Conservation (phyloP, 2,888 invertebrate genomes). For the Cepaea hortensis region DNA sequence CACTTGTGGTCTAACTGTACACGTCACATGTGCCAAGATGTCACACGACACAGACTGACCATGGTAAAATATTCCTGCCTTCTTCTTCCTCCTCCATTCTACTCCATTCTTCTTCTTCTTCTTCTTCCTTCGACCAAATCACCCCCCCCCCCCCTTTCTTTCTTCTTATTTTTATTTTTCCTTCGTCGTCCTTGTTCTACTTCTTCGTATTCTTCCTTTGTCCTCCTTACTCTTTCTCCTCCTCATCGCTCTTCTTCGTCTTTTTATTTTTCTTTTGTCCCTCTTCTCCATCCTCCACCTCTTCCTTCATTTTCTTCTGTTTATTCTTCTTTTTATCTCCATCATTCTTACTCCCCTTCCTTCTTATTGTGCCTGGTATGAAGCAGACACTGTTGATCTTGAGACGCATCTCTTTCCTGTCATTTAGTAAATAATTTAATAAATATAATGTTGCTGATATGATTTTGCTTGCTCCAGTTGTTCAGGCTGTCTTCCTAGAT, state of each 20-base stretch:
- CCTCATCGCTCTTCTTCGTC: neutral
- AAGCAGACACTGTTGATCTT: too few species aligned
- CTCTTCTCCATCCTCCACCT: slow-evolving; percentile 3
- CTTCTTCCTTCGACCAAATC: neutral
- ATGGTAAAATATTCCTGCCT: neutral
- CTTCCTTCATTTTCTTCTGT: neutral
- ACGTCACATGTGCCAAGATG: too few species aligned
- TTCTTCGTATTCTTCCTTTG: neutral
- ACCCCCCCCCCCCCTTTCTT: neutral
- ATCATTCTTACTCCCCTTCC: neutral
- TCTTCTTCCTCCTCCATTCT: neutral
- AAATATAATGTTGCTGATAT: too few species aligned
- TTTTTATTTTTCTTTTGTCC: slow-evolving; percentile 16
- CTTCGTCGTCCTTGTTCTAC: neutral
- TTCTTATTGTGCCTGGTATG: slow-evolving; percentile 1
- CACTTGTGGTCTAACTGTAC: too few species aligned
- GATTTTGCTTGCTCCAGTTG: too few species aligned
- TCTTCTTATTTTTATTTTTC: neutral
- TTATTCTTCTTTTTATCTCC: slow-evolving; percentile 1
- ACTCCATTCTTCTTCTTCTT: neutral
- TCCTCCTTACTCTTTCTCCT: neutral
- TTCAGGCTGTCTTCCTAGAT: too few species aligned
- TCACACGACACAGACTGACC: too few species aligned
- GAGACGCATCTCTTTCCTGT: too few species aligned
- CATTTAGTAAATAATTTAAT: too few species aligned